Base-by-base conservation (phyloP, 2,113 vertebrate genomes). In the Scomber japonicus region DNA sequence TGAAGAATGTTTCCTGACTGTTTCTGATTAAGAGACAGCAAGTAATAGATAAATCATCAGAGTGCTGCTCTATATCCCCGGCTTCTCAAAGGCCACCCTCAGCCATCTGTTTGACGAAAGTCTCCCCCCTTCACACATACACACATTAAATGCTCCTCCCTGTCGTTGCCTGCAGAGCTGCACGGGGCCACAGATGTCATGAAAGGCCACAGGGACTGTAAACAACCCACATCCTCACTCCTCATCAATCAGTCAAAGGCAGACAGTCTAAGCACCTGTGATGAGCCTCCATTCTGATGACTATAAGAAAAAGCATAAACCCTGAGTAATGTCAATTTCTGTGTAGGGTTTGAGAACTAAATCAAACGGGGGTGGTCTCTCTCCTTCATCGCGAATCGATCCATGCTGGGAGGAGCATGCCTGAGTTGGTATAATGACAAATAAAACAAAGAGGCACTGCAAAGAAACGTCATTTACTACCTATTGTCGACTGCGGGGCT, bases 11-110 rank as follows among this genome's bases (percentile, higher is more conserved):
- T 59, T 54, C 48, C 77, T 61, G 24, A 75, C 61, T 31, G 65
- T 71, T 85, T 74, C 63, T 75, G 67, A 90, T 82, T 64, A 82
- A 75, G 57, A 59, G 59, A 67, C 64, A 13, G 51, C 66, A 15
- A 70, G 76, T 16, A 44, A 67, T 13, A 53, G 67, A 85, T 79
- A 75, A 88, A 87, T 82, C 68, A 82, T 76, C 51, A 53, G 65
- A 51, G 60, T 24, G 65, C 71, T 78, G 65, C 77, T 80, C 21
- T 0, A 44, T 27, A 76, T 63, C 66, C 16, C 54, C 54, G 65
- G 76, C 64, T 27, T 75, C 27, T 67, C 60, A 64, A 63, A 83
- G 63, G 64, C 76, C 63, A 88, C 55, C 68, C 40, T 80, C 75
- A 51, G 48, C 70, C 66, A 83, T 84, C 70, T 78, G 73, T 76